Conservation (phyloP, 2,797 vertebrate genomes). For the Tolypeutes matacus region DNA sequence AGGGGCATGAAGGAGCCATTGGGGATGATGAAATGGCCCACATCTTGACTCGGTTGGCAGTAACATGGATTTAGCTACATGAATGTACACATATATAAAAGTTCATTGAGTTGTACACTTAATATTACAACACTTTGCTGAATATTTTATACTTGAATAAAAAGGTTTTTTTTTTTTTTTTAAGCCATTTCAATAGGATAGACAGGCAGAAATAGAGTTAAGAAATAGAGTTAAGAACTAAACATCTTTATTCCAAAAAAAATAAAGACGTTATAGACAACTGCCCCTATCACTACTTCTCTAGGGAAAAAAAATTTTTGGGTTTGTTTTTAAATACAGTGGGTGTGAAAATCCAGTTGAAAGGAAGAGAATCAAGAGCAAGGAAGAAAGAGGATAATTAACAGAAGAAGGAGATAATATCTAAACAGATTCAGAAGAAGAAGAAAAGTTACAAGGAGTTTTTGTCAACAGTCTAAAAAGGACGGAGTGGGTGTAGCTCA, state of each 20-base stretch:
- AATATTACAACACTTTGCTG: neutral
- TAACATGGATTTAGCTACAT: neutral
- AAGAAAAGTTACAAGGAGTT: neutral
- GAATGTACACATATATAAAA: neutral
- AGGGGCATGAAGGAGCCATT: neutral
- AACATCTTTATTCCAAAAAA: neutral
- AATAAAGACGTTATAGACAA: neutral
- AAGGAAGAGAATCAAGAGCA: conserved; percentile 35
- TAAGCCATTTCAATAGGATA: neutral
- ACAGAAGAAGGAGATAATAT: neutral
- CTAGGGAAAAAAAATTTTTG: neutral
- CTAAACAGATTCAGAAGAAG: neutral
- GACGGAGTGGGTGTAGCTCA: neutral
- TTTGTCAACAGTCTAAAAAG: conserved; percentile 20
- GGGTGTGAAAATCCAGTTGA: conserved; percentile 1
- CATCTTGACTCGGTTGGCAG: neutral
- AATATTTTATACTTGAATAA: neutral
- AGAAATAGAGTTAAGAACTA: neutral
- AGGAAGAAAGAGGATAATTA: conserved; percentile 21
- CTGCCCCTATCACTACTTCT: neutral
- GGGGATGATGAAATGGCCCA: neutral
- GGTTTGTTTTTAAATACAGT: neutral
- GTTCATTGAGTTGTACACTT: neutral
- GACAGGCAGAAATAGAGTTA: conserved; percentile 3
- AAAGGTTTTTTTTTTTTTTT: neutral